These are phyloP conservation scores for Gallinago jamesoni DNA, from an alignment of 2,113 vertebrate species.

Conservation along the genomic window DNA sequence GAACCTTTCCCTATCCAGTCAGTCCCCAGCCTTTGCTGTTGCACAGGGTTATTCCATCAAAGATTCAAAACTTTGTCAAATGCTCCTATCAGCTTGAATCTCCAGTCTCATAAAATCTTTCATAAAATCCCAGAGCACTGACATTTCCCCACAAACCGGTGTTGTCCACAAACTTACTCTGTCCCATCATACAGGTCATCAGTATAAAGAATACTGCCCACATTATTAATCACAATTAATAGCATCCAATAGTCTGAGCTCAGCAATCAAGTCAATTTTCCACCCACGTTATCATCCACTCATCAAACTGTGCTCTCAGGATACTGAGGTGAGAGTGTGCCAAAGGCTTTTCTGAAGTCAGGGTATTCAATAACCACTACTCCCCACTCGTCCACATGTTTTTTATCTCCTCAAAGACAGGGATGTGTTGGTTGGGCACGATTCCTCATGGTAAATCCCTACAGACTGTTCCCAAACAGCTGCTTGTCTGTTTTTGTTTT, in stretches of 20 bases:
- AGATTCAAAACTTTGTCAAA: neutral
- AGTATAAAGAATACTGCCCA: neutral
- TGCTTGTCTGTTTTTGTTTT: neutral
- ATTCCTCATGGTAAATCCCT: neutral
- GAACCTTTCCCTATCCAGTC: neutral
- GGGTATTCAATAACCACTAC: neutral
- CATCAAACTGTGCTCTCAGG: neutral
- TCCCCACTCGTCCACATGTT: no score
- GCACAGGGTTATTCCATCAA: neutral
- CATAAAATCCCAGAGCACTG: neutral
- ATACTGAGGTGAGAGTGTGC: neutral
- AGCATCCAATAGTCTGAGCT: neutral
- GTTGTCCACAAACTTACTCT: neutral
- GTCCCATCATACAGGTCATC: neutral
- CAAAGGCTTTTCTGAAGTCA: neutral
- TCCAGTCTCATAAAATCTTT: neutral
- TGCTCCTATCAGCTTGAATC: neutral
- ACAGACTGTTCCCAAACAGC: neutral
- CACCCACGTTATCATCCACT: neutral
- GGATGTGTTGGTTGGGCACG: accelerated
- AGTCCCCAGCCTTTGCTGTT: neutral
- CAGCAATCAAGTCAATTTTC: neutral
- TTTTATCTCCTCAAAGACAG: neutral
- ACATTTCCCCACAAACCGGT: neutral
- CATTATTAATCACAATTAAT: neutral